phyloP scores from a whole-genome alignment of 2,888 invertebrate genomes.

The Agrochola macilenta region DNA sequence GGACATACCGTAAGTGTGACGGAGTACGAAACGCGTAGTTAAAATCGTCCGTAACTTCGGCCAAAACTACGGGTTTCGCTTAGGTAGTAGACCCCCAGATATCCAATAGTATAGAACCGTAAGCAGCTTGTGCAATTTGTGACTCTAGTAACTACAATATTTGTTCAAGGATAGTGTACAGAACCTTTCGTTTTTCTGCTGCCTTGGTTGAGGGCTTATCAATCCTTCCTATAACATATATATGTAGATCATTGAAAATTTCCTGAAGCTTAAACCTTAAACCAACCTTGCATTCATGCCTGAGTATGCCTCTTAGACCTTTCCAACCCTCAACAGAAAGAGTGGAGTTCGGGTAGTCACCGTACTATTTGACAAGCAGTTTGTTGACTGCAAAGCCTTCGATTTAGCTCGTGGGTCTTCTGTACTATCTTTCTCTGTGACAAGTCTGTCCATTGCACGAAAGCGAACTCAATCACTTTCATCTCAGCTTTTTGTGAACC shows the following conservation, averaged over 20 bases:
- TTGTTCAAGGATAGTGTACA: not conserved
- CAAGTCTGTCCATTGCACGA: constrained; percentile 71
- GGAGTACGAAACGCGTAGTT: no score
- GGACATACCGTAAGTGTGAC: no score
- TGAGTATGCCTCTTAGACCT: not conserved
- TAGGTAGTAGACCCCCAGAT: not conserved
- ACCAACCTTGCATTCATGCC: not conserved
- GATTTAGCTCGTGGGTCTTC: constrained; percentile 25
- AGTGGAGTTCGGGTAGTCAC: not conserved
- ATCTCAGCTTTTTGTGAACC: constrained; percentile 80
- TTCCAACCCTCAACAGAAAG: not conserved
- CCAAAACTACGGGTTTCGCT: no score
- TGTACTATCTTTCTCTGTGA: constrained; percentile 34
- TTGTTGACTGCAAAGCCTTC: not conserved
- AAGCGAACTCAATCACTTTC: constrained; percentile 88
- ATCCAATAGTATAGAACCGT: not conserved
- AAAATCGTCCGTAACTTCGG: no score
- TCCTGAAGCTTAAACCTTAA: not conserved
- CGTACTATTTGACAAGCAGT: not conserved
- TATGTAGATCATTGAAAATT: not conserved
- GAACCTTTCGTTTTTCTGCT: not conserved
- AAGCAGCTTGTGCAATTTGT: not conserved
- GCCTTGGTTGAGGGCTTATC: not conserved
- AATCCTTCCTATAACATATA: not conserved
- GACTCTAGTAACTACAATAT: not conserved